Conservation (phyloP, 23 tunicate genomes). For the Ascidia mentula region DNA sequence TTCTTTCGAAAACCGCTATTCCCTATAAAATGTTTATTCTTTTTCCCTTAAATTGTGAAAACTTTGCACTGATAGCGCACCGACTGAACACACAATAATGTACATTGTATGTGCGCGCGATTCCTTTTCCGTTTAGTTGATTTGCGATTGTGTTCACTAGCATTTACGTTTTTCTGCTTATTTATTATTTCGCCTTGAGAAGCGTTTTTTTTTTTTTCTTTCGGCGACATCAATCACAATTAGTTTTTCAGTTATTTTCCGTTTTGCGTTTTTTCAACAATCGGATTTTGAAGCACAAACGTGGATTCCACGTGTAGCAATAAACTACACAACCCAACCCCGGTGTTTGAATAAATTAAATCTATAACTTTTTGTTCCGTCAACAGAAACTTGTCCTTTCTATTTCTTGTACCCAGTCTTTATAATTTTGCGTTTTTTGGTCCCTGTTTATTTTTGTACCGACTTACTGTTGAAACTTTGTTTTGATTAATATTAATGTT, state of each 20-base stretch:
- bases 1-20: no score
- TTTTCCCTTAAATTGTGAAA: background rate
- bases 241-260: background rate
- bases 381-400: background rate
- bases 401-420: background rate
- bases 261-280: background rate
- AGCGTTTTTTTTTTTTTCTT: background rate
- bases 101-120: no score
- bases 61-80: background rate
- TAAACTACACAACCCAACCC: no score
- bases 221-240: constrained; percentile 4
- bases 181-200: constrained; percentile 10
- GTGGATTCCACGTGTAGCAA: no score
- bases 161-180: background rate
- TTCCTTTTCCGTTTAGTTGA: background rate
- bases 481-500: no score
- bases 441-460: background rate
- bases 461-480: background rate
- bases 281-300: background rate
- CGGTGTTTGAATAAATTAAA: no score
- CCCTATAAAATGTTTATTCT: background rate
- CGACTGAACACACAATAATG: no score
- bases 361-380: no score
- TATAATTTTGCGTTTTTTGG: background rate
- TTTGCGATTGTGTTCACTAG: background rate